These are phyloP conservation scores for Brachynemurus nebulosus DNA, from an alignment of 2,888 invertebrate species.

Conservation along the genomic window DNA sequence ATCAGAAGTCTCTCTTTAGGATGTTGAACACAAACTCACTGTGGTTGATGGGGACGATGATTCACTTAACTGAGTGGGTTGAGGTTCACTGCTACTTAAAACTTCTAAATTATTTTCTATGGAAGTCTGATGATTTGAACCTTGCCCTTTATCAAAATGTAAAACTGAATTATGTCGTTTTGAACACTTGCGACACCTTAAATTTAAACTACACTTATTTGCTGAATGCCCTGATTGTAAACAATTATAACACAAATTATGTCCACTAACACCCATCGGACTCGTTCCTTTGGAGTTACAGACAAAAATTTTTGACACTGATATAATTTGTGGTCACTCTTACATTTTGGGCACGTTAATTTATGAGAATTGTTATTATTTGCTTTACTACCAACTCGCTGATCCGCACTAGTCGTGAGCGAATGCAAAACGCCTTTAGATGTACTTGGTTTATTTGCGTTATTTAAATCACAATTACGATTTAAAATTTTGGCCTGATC, in stretches of 20 bases:
- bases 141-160: neutral
- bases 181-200: neutral
- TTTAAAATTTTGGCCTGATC: neutral
- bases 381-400: neutral
- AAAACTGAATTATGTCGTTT: neutral
- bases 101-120: neutral
- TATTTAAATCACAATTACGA: neutral
- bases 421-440: neutral
- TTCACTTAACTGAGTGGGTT: neutral
- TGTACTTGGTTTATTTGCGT: neutral
- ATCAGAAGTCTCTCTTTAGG: neutral
- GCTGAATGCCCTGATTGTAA: neutral
- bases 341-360: neutral
- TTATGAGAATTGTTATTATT: neutral
- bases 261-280: neutral
- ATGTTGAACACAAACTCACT: constrained; percentile 3
- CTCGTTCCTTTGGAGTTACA: neutral
- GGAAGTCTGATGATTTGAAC: neutral
- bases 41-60: neutral
- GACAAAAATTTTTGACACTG: neutral
- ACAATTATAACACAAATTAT: constrained; percentile 1
- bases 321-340: neutral
- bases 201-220: neutral
- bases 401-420: neutral
- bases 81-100: neutral